Conservation (phyloP, 2,113 vertebrate species). For the Nibea coibor region DNA sequence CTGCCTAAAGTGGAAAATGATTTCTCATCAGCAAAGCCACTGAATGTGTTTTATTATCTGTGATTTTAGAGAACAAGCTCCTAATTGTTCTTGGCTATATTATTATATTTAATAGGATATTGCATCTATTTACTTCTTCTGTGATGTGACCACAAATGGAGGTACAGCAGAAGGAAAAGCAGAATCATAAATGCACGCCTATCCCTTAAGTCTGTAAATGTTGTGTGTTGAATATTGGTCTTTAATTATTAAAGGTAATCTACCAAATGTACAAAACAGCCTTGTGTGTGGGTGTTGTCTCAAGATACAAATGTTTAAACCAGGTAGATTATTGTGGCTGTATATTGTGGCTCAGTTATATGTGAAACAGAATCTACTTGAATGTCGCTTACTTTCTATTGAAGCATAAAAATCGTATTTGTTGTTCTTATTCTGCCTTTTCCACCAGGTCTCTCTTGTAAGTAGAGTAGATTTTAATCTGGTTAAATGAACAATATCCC, state of each 20-base stretch:
- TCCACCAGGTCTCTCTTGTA: neutral
- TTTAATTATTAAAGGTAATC: constrained; percentile 66
- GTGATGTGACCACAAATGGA: constrained; percentile 8
- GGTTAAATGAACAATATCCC: neutral
- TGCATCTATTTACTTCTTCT: constrained; percentile 7
- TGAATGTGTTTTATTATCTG: constrained; percentile 33
- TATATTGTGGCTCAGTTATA: no score
- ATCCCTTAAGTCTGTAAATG: constrained; percentile 54
- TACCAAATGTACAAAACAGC: constrained; percentile 4
- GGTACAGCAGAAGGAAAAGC: neutral
- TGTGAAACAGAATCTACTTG: no score
- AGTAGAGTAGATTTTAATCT: neutral
- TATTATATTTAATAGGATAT: constrained; percentile 25
- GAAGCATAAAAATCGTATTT: neutral
- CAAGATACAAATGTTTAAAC: neutral
- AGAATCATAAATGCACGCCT: constrained; percentile 5
- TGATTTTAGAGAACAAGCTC: constrained; percentile 31
- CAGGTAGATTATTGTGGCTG: neutral
- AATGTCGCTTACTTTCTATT: no score
- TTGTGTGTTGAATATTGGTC: constrained; percentile 61
- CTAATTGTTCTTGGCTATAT: constrained; percentile 23
- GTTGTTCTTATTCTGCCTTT: neutral
- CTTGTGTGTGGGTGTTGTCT: constrained; percentile 10
- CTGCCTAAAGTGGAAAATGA: constrained; percentile 17
- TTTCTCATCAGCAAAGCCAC: neutral